These are phyloP conservation scores for Dioctria rufipes DNA, from an alignment of 2,888 invertebrate genomes.

Conservation along the genomic window DNA sequence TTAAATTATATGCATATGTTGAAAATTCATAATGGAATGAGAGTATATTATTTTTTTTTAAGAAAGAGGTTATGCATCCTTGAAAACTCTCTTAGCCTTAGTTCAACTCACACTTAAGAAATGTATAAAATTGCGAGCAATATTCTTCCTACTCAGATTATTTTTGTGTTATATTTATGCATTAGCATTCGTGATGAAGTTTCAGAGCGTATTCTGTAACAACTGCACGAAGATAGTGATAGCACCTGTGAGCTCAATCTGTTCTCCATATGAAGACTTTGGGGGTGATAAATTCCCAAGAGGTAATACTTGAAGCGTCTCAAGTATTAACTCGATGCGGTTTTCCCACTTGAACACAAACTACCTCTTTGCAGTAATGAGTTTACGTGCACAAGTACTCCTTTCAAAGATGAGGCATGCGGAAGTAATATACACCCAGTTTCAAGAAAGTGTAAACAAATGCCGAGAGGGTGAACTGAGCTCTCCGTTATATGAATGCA, in stretches of 20 bases:
- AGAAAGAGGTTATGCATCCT: too few species aligned
- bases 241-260: conserved; percentile 13
- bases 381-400: conserved; percentile 38
- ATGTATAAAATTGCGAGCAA: too few species aligned
- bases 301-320: conserved; percentile 54
- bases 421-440: conserved; percentile 40
- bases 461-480: conserved; percentile 15
- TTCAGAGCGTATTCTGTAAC: conserved; percentile 15
- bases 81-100: too few species aligned
- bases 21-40: too few species aligned
- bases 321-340: conserved; percentile 58
- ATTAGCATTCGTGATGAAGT: conserved; percentile 32
- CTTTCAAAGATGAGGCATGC: conserved; percentile 31
- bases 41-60: too few species aligned
- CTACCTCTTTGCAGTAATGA: conserved; percentile 41
- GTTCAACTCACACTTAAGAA: too few species aligned
- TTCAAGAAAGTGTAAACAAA: conserved; percentile 46
- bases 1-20: too few species aligned
- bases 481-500: neutral
- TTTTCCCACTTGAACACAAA: conserved; percentile 51
- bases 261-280: conserved; percentile 13
- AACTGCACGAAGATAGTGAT: neutral
- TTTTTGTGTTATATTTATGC: neutral
- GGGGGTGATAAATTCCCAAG: conserved; percentile 45
- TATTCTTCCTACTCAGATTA: too few species aligned